Evolutionary conservation across 2,888 invertebrate genomes (phyloP).

Genomic region (Polyommatus iphigenia): DNA sequence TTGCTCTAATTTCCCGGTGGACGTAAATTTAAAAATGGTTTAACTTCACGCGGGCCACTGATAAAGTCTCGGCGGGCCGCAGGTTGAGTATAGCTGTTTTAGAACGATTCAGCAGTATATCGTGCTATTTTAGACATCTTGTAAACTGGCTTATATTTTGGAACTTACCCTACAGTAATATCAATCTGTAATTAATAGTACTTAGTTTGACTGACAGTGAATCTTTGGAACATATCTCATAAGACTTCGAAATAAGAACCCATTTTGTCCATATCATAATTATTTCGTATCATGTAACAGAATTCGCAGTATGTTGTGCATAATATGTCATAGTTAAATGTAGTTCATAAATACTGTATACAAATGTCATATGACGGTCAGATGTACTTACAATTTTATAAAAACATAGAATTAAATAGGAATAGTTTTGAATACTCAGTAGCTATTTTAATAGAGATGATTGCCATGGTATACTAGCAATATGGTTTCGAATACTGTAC

Average conservation of each 20-base stretch:
- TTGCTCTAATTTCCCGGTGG: no score
- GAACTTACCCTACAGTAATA: neutral
- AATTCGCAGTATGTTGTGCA: constrained; percentile 20
- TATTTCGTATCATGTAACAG: constrained; percentile 3
- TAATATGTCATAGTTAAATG: constrained; percentile 11
- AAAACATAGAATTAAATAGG: neutral
- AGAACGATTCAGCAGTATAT: no score
- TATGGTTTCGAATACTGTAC: neutral
- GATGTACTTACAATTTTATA: neutral
- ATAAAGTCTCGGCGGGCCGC: no score
- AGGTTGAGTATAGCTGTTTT: no score
- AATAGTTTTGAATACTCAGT: neutral
- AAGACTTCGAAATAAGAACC: neutral
- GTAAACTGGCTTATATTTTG: neutral
- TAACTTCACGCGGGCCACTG: no score
- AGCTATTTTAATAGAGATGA: neutral
- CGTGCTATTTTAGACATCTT: no score
- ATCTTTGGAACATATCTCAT: neutral
- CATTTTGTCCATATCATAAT: neutral
- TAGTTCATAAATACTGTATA: neutral
- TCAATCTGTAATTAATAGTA: neutral
- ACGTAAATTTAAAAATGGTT: no score
- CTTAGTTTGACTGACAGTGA: neutral
- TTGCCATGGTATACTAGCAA: neutral
- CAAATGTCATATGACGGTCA: neutral